Evolutionary conservation across 2,888 invertebrate species (phyloP).

Genomic region (Dicyrtoma fusca): DNA sequence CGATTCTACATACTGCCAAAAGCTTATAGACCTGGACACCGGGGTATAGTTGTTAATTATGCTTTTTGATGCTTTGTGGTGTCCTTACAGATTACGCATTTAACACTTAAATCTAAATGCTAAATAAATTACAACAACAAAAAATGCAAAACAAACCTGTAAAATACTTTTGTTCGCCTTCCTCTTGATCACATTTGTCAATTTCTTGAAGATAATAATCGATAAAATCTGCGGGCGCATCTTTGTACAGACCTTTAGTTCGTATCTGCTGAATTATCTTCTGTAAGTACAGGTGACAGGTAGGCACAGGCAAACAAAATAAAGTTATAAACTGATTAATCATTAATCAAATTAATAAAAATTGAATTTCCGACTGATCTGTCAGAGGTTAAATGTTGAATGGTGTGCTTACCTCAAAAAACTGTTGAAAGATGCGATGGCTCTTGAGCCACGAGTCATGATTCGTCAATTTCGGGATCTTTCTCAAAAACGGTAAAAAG

Average conservation of each 20-base stretch:
- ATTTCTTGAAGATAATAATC: slow-evolving; percentile 13
- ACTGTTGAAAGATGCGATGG: slow-evolving; percentile 4
- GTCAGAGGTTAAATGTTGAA: neutral
- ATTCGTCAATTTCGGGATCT: slow-evolving; percentile 13
- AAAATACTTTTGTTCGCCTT: slow-evolving; percentile 13
- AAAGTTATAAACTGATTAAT: neutral
- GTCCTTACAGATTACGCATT: neutral
- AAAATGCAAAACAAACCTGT: no score
- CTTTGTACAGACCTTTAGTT: neutral
- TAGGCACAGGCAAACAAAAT: neutral
- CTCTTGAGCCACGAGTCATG: slow-evolving; percentile 23
- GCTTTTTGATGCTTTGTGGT: neutral
- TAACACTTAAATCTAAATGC: neutral
- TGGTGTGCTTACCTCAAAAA: slow-evolving; percentile 15
- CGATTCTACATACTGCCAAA: no score
- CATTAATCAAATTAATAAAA: neutral
- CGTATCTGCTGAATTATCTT: neutral
- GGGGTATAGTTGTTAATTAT: neutral
- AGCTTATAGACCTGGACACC: no score
- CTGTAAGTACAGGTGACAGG: neutral
- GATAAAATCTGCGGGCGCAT: slow-evolving; percentile 7
- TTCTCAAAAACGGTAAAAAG: neutral
- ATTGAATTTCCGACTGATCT: neutral
- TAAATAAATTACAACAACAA: no score
- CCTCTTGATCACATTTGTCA: slow-evolving; percentile 11